phyloP scores from a whole-genome alignment of 2,797 vertebrate species.

The Esox lucius region DNA sequence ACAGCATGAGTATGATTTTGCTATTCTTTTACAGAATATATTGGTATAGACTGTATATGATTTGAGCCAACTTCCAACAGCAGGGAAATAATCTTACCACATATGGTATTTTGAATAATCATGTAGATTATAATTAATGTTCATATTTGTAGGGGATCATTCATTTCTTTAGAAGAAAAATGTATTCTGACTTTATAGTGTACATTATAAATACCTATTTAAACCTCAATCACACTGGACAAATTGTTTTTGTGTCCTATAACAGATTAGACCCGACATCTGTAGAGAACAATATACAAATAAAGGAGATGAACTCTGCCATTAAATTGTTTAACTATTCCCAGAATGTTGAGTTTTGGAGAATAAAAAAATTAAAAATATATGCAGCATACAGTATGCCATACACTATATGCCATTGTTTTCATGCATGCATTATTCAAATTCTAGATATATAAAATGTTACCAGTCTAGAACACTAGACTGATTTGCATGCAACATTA shows the following conservation, averaged over 20 bases:
- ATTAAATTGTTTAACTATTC: neutral
- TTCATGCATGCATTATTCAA: neutral
- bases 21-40: neutral
- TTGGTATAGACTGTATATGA: neutral
- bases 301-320: neutral
- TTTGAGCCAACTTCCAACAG: no score
- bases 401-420: neutral
- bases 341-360: neutral
- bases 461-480: neutral
- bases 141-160: no score
- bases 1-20: neutral
- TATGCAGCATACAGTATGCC: neutral
- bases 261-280: neutral
- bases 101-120: no score
- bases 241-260: neutral
- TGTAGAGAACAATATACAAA: neutral
- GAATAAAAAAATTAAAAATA: neutral
- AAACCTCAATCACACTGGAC: no score
- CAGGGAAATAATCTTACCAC: no score
- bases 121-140: no score
- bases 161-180: no score
- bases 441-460: neutral
- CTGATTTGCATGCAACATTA: conserved; percentile 1
- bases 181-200: no score
- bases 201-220: no score